Percentiles rank a stretch among this genome's conserved stretches.
phyloP scores from a whole-genome alignment of 2,797 vertebrate species.

The Gymnothorax javanicus region DNA sequence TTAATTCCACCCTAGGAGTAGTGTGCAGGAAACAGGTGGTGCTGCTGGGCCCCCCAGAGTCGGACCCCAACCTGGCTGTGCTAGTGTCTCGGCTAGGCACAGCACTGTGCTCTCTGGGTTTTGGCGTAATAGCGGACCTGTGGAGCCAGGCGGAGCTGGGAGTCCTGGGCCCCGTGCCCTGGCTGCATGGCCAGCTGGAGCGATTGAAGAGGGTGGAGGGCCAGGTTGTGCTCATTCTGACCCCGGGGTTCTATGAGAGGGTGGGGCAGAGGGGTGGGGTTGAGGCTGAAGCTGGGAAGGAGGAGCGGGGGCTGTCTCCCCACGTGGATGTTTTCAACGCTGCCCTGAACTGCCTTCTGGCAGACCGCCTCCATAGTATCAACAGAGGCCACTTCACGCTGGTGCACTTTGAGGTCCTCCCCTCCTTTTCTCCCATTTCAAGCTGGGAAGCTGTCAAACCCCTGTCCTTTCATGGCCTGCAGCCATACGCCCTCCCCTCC shows the following conservation, averaged over 20 bases:
- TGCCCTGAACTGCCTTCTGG: constrained; percentile 73
- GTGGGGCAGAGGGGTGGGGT: constrained; percentile 52
- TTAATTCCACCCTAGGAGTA: constrained; percentile 40
- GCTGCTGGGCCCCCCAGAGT: constrained; percentile 79
- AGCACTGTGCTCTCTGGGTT: constrained; percentile 67
- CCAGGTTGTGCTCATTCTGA: constrained; percentile 78
- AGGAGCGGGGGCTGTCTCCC: background rate
- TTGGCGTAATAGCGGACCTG: constrained; percentile 78
- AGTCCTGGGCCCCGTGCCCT: constrained; percentile 73
- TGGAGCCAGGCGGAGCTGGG: constrained; percentile 78
- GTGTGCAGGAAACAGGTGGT: constrained; percentile 63
- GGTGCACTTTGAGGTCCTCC: constrained; percentile 69
- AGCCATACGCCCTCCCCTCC: constrained; percentile 76
- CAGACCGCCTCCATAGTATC: constrained; percentile 60
- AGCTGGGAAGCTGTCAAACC: constrained; percentile 59
- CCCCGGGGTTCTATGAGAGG: constrained; percentile 53
- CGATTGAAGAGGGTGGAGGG: constrained; percentile 65
- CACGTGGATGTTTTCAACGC: constrained; percentile 77
- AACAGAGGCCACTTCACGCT: constrained; percentile 70
- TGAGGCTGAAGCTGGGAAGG: background rate
- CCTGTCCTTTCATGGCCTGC: constrained; percentile 64
- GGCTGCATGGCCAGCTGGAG: constrained; percentile 82
- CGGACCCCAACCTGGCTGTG: constrained; percentile 59
- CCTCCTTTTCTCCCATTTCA: constrained; percentile 1
- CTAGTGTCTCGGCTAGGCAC: constrained; percentile 70